These are phyloP conservation scores for Columbina picui DNA, from an alignment of 2,113 vertebrate genomes.

Conservation along the genomic window DNA sequence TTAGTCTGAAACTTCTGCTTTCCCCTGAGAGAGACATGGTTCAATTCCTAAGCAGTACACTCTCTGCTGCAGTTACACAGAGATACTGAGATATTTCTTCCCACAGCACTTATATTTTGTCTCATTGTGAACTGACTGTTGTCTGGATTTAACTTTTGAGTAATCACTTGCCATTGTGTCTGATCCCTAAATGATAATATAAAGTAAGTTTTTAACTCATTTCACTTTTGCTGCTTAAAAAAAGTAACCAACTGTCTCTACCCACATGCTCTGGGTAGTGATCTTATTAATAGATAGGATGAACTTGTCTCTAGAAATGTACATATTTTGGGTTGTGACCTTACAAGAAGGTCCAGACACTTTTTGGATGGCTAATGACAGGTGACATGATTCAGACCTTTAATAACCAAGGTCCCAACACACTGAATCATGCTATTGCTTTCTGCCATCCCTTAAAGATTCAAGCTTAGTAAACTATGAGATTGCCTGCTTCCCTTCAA, in stretches of 20 bases:
- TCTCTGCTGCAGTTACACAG: neutral
- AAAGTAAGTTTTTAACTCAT: neutral
- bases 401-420: neutral
- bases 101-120: neutral
- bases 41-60: neutral
- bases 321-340: neutral
- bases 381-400: neutral
- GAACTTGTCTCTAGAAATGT: neutral
- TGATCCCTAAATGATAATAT: neutral
- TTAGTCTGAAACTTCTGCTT: neutral
- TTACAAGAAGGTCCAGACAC: neutral
- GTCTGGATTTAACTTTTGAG: neutral
- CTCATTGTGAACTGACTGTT: neutral
- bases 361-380: neutral
- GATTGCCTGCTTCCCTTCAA: neutral
- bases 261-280: neutral
- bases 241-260: neutral
- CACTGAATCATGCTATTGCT: neutral
- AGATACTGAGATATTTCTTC: neutral
- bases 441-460: neutral
- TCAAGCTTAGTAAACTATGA: neutral
- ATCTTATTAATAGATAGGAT: neutral
- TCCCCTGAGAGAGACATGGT: neutral
- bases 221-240: neutral
- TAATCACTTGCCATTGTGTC: neutral